Conservation (phyloP, 2,113 vertebrate genomes). For the Taxidea taxus region DNA sequence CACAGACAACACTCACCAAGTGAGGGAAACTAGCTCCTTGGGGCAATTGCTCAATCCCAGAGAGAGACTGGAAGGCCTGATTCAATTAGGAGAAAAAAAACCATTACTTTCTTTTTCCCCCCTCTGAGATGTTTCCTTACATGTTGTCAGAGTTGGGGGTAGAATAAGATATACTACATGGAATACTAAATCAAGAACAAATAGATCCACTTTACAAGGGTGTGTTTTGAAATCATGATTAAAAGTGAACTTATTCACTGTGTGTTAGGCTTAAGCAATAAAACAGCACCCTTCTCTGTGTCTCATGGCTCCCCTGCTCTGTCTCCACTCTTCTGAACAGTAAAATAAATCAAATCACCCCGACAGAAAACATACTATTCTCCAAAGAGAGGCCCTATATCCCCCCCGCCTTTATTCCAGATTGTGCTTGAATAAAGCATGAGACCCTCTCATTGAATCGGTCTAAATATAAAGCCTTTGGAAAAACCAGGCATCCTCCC, state of each 20-base stretch:
- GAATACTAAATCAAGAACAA: slow-evolving; percentile 44
- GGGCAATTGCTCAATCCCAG: neutral
- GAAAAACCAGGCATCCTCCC: neutral
- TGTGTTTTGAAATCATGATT: slow-evolving; percentile 41
- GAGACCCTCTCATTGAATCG: neutral
- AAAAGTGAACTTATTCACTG: slow-evolving; percentile 13
- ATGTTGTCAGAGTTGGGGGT: neutral
- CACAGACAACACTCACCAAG: neutral
- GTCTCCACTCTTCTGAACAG: neutral
- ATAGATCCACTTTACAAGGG: slow-evolving; percentile 4
- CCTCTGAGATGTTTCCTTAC: neutral
- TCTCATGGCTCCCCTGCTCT: neutral
- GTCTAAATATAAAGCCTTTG: slow-evolving; percentile 52
- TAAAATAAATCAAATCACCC: slow-evolving; percentile 67
- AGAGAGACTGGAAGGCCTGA: neutral
- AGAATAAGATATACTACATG: neutral
- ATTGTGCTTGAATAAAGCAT: slow-evolving; percentile 46
- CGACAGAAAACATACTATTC: slow-evolving; percentile 37
- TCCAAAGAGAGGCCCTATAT: slow-evolving; percentile 36
- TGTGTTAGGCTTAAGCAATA: neutral
- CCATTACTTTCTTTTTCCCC: neutral
- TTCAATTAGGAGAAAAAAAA: slow-evolving; percentile 35
- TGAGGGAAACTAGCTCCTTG: neutral
- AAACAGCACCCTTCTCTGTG: neutral
- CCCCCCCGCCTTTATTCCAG: slow-evolving; percentile 26